Conservation (phyloP, 2,113 vertebrate genomes). For the Bolborhynchus lineola region DNA sequence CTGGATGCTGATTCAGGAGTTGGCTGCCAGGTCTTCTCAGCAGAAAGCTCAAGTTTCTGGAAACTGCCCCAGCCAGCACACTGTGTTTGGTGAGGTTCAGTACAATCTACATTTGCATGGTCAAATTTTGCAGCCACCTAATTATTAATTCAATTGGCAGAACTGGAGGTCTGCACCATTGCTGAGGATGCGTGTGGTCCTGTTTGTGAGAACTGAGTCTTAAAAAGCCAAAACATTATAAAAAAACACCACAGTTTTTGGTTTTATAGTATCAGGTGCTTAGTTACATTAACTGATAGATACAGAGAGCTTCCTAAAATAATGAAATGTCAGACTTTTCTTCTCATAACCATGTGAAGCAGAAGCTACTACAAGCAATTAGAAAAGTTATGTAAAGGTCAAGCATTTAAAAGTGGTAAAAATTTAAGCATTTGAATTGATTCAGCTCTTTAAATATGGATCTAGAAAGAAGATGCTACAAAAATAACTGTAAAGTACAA, state of each 20-base stretch:
- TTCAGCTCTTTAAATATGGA: neutral
- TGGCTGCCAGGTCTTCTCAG: conserved; percentile 43
- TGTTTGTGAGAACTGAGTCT: neutral
- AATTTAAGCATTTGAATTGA: neutral
- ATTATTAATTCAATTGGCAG: neutral
- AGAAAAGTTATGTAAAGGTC: neutral
- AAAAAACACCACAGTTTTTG: neutral
- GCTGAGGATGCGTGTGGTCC: neutral
- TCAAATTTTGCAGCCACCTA: neutral
- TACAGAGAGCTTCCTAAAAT: neutral
- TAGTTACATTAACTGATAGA: neutral
- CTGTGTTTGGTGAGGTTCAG: conserved; percentile 33
- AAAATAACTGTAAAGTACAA: neutral
- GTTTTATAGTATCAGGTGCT: neutral
- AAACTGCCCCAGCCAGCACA: conserved; percentile 53
- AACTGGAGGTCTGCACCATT: neutral
- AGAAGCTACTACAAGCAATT: neutral
- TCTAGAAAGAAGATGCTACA: neutral
- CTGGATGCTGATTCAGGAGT: conserved; percentile 28
- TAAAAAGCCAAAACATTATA: neutral
- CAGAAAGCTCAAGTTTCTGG: conserved; percentile 46
- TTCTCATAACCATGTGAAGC: neutral
- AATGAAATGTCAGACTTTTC: neutral
- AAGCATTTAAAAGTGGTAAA: neutral
- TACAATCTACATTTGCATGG: neutral